Conservation (phyloP, 1,140 invertebrate genomes). For the Lepidurus arcticus region DNA sequence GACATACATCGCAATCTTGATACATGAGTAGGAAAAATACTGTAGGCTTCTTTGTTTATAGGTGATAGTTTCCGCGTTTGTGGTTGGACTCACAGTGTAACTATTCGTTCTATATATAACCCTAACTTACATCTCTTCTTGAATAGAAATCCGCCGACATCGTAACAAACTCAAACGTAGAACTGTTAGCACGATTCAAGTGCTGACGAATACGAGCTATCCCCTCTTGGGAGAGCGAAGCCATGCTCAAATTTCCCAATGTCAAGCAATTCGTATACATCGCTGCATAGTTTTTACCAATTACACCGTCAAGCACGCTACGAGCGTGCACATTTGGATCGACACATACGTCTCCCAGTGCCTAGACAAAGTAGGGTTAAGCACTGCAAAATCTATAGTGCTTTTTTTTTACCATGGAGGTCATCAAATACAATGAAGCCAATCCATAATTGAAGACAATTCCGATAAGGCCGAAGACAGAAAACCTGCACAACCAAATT, state of each 20-base stretch:
- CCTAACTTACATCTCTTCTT: conserved; percentile 30
- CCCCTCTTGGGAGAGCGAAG: conserved; percentile 30
- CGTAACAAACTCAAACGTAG: conserved; percentile 32
- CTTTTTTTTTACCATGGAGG: conserved; percentile 55
- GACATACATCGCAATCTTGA: too few relatives aligned
- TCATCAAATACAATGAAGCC: conserved; percentile 72
- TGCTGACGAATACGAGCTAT: conserved; percentile 31
- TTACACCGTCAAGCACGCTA: conserved; percentile 39
- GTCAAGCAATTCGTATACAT: conserved; percentile 66
- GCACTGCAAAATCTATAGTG: not conserved
- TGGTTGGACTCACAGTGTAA: not conserved
- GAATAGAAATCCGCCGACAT: conserved; percentile 27
- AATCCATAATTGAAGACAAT: conserved; percentile 85
- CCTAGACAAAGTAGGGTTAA: conserved; percentile 42
- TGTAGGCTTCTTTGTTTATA: too few relatives aligned
- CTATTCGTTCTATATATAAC: not conserved
- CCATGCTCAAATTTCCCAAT: conserved; percentile 37
- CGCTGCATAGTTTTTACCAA: conserved; percentile 57
- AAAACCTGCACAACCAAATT: conserved; percentile 54
- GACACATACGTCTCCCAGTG: conserved; percentile 68
- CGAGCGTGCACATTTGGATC: conserved; percentile 58
- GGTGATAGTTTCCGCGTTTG: too few relatives aligned
- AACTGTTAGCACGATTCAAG: conserved; percentile 31
- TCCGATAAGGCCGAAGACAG: conserved; percentile 77
- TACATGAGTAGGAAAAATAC: too few relatives aligned